Evolutionary conservation across 2,888 invertebrate species (phyloP).

Genomic region (Tenthredo notha): DNA sequence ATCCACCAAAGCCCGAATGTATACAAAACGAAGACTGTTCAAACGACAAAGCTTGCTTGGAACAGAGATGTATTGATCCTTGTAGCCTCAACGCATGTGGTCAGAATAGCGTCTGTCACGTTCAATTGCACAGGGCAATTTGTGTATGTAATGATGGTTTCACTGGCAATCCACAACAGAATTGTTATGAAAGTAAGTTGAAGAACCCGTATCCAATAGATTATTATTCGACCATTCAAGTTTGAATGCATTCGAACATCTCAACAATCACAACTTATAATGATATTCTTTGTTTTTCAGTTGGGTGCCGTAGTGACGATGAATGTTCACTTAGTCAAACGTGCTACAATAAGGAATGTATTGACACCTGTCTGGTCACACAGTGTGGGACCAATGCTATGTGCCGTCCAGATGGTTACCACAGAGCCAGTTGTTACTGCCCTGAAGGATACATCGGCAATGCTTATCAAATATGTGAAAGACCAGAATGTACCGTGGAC

Average conservation of each 20-base stretch:
- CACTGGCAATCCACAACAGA: slow-evolving; percentile 90
- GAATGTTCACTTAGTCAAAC: slow-evolving; percentile 91
- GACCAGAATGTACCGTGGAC: slow-evolving; percentile 88
- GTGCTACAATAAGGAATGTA: slow-evolving; percentile 90
- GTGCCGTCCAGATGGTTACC: slow-evolving; percentile 88
- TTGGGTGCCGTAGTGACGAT: slow-evolving; percentile 91
- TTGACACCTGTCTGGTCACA: slow-evolving; percentile 88
- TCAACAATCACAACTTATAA: slow-evolving; percentile 18
- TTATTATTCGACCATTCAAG: not conserved
- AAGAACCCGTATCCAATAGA: not conserved
- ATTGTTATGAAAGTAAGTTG: slow-evolving; percentile 87
- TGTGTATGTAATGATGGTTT: slow-evolving; percentile 91
- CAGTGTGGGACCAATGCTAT: slow-evolving; percentile 91
- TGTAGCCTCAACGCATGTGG: slow-evolving; percentile 88
- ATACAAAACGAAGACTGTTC: slow-evolving; percentile 88
- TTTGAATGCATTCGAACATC: not conserved
- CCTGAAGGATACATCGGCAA: slow-evolving; percentile 88
- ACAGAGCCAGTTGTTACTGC: slow-evolving; percentile 90
- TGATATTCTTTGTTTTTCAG: slow-evolving; percentile 76
- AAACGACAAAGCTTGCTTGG: slow-evolving; percentile 90
- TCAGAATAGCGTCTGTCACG: slow-evolving; percentile 88
- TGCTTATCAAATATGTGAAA: slow-evolving; percentile 87
- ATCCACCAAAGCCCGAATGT: slow-evolving; percentile 87
- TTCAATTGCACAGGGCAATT: slow-evolving; percentile 88
- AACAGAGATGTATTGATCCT: slow-evolving; percentile 87